These are phyloP conservation scores for Dynastes tityus DNA, from an alignment of 2,888 invertebrate species.

Conservation along the genomic window DNA sequence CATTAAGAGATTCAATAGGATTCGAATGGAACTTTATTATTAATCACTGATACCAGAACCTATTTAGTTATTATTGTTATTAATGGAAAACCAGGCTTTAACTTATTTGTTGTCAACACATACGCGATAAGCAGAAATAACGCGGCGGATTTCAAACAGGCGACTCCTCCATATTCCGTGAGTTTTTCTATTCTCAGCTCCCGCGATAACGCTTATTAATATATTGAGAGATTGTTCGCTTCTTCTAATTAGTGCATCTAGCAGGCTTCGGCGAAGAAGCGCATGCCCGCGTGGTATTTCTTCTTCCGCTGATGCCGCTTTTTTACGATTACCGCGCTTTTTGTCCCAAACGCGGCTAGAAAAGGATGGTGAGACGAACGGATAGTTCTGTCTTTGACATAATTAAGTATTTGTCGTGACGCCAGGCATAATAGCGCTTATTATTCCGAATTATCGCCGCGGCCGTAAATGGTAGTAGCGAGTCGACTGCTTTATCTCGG, in stretches of 20 bases:
- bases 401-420: slow-evolving; percentile 45
- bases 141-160: slow-evolving; percentile 37
- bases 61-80: slow-evolving; percentile 35
- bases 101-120: slow-evolving; percentile 46
- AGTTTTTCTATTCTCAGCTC: slow-evolving; percentile 11
- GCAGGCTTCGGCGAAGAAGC: slow-evolving; percentile 6
- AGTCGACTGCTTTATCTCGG: slow-evolving; percentile 39
- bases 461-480: slow-evolving; percentile 41
- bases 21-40: slow-evolving; percentile 17
- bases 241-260: slow-evolving; percentile 30
- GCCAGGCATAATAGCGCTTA: slow-evolving; percentile 45
- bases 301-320: slow-evolving; percentile 12
- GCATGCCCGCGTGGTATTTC: background rate
- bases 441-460: slow-evolving; percentile 43
- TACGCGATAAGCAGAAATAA: slow-evolving; percentile 44
- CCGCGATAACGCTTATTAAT: slow-evolving; percentile 40
- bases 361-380: background rate
- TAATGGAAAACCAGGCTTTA: slow-evolving; percentile 38
- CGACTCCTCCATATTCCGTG: slow-evolving; percentile 1
- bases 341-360: background rate
- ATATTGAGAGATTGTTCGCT: slow-evolving; percentile 20
- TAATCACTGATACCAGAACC: slow-evolving; percentile 1
- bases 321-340: slow-evolving; percentile 22
- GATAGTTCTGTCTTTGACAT: slow-evolving; percentile 40
- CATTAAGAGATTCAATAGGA: too few species aligned